Percentiles rank a stretch among this genome's conserved stretches.
phyloP scores from a whole-genome alignment of 2,888 invertebrate genomes.

The Agrochola lychnidis region DNA sequence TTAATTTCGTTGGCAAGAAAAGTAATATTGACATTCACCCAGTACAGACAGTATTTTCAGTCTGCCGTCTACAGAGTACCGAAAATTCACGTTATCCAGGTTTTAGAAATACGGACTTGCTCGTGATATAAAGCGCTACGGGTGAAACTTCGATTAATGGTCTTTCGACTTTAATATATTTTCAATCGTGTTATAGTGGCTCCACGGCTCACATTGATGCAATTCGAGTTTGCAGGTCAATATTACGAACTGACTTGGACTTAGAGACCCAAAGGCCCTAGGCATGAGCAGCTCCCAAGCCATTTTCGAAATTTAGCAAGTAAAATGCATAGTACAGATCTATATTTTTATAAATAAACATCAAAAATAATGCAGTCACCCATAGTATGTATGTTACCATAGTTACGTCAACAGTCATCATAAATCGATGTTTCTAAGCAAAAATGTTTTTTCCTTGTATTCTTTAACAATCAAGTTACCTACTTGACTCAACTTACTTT shows the following conservation, averaged over 20 bases:
- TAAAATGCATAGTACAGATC: too few species aligned
- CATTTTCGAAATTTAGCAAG: too few species aligned
- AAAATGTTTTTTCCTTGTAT: too few species aligned
- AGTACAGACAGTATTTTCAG: neutral
- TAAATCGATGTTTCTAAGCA: too few species aligned
- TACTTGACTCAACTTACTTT: too few species aligned
- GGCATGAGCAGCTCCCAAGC: too few species aligned
- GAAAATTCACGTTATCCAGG: slow-evolving; percentile 7
- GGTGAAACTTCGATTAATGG: slow-evolving; percentile 17
- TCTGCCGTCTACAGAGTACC: neutral
- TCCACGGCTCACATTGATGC: neutral
- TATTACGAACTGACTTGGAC: neutral
- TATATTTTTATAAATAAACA: neutral
- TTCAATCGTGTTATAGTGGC: slow-evolving; percentile 10
- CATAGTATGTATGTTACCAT: too few species aligned
- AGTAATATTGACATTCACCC: slow-evolving; percentile 4
- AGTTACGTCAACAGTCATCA: too few species aligned
- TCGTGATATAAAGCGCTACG: neutral
- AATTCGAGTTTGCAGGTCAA: neutral
- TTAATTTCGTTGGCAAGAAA: slow-evolving; percentile 1
- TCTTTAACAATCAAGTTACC: too few species aligned
- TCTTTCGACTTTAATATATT: slow-evolving; percentile 26
- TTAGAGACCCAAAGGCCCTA: neutral
- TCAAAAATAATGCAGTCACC: neutral
- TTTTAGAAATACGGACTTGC: slow-evolving; percentile 25